phyloP scores from a whole-genome alignment of 92 coral and sea anemone genomes.

The Palythoa grandiflora region DNA sequence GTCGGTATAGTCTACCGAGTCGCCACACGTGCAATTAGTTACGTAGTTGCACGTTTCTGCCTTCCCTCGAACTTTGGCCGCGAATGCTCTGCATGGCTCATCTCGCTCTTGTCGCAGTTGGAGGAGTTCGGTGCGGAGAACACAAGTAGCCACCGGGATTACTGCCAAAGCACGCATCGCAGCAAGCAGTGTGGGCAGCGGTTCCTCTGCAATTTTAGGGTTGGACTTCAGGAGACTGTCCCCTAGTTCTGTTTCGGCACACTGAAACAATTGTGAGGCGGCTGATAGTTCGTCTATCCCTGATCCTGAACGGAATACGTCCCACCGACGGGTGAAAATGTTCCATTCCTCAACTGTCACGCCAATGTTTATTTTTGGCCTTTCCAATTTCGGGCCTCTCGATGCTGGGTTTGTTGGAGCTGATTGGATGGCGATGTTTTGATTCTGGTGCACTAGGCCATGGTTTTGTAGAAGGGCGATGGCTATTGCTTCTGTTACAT shows the following conservation, averaged over 20 bases:
- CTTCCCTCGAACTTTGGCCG: conserved; percentile 5
- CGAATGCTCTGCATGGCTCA: not conserved
- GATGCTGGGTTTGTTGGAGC: not conserved
- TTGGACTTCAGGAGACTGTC: conserved; percentile 68
- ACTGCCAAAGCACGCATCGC: conserved; percentile 79
- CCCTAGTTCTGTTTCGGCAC: conserved; percentile 65
- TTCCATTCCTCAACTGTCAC: conserved; percentile 31
- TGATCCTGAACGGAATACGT: conserved; percentile 69
- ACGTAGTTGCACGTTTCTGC: too few relatives aligned
- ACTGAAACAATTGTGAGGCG: conserved; percentile 63
- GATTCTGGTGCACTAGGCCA: not conserved
- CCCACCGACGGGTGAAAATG: conserved; percentile 54
- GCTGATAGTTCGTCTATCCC: conserved; percentile 66
- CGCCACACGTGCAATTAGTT: too few relatives aligned
- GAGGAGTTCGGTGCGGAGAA: conserved; percentile 72
- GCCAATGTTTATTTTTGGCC: conserved; percentile 73
- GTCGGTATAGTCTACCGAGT: too few relatives aligned
- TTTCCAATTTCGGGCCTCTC: conserved; percentile 71
- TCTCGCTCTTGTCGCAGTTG: conserved; percentile 24
- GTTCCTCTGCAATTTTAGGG: conserved; percentile 41
- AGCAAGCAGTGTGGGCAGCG: conserved; percentile 48
- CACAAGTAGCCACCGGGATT: conserved; percentile 72
- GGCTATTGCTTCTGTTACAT: not conserved
- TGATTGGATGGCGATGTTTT: too few relatives aligned
- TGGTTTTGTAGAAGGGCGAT: not conserved